These are phyloP conservation scores for Drosophila parthenogenetica DNA, from an alignment of 2,888 invertebrate species.

Conservation along the genomic window DNA sequence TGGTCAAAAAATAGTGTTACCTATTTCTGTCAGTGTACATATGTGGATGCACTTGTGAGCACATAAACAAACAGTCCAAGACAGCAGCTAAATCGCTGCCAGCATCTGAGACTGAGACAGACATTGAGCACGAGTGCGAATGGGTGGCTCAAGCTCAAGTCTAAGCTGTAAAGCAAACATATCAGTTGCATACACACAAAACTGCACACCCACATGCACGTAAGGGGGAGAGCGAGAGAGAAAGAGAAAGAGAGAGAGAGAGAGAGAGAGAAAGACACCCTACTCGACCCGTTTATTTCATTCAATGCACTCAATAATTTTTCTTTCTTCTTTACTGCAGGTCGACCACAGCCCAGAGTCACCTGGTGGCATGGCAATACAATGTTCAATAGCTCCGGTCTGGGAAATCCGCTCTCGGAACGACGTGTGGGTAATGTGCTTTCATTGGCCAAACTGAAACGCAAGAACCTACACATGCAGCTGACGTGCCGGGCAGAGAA, in stretches of 20 bases:
- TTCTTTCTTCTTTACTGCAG: conserved; percentile 83
- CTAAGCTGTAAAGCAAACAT: conserved; percentile 77
- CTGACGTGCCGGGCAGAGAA: conserved; percentile 90
- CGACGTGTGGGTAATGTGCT: conserved; percentile 88
- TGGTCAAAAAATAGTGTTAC: background rate
- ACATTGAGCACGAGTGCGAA: conserved; percentile 1
- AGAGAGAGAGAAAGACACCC: background rate
- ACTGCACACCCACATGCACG: conserved; percentile 5
- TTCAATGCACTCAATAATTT: conserved; percentile 65
- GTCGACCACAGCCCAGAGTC: conserved; percentile 88
- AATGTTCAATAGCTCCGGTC: conserved; percentile 87
- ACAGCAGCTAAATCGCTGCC: conserved; percentile 69
- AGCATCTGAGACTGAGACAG: conserved; percentile 25
- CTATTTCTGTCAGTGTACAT: background rate
- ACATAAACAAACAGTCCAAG: conserved; percentile 77
- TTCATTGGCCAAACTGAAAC: conserved; percentile 87
- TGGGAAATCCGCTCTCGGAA: conserved; percentile 87
- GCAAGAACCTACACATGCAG: conserved; percentile 88
- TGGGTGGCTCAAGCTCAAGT: conserved; percentile 47
- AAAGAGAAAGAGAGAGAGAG: no score
- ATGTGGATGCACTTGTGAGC: conserved; percentile 59
- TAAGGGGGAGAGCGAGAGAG: no score
- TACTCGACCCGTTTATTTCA: conserved; percentile 30
- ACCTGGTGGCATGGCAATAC: conserved; percentile 89
- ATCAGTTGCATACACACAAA: conserved; percentile 73